phyloP scores from a whole-genome alignment of 1,140 invertebrate genomes.

The Meloidogyne chitwoodi region DNA sequence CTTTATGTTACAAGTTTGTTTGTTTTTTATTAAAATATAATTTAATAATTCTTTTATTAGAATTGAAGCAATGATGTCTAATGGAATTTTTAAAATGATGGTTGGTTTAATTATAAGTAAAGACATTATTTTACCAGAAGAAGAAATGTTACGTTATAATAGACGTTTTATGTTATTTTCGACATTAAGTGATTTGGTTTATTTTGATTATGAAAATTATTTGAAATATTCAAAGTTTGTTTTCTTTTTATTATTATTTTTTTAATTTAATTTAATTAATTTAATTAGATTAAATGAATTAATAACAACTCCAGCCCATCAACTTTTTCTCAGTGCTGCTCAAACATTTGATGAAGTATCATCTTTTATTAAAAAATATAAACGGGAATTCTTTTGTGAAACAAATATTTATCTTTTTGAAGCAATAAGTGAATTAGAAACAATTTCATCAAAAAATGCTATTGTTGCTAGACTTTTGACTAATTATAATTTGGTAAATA shows the following conservation, averaged over 20 bases:
- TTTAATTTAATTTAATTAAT: background rate
- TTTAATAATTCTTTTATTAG: background rate
- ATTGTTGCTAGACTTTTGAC: background rate
- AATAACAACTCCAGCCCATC: background rate
- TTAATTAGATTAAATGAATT: background rate
- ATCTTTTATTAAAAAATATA: background rate
- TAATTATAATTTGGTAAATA: background rate
- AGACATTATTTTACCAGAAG: constrained; percentile 6
- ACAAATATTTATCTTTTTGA: background rate
- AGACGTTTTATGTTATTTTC: constrained; percentile 8
- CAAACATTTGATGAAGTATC: background rate
- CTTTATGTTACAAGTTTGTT: constrained; percentile 1
- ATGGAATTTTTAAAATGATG: constrained; percentile 4
- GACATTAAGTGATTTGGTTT: background rate
- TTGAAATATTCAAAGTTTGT: constrained; percentile 12
- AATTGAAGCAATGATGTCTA: constrained; percentile 10
- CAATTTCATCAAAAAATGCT: background rate
- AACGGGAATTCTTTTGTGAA: background rate
- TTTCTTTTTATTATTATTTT: background rate
- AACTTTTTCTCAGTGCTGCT: background rate
- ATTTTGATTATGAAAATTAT: constrained; percentile 19
- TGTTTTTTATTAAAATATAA: background rate
- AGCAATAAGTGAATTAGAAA: background rate
- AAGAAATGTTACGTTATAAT: constrained; percentile 16
- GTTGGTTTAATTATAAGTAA: constrained; percentile 10